These are phyloP conservation scores for Odocoileus virginianus DNA, from an alignment of 2,113 vertebrate genomes.

Conservation along the genomic window DNA sequence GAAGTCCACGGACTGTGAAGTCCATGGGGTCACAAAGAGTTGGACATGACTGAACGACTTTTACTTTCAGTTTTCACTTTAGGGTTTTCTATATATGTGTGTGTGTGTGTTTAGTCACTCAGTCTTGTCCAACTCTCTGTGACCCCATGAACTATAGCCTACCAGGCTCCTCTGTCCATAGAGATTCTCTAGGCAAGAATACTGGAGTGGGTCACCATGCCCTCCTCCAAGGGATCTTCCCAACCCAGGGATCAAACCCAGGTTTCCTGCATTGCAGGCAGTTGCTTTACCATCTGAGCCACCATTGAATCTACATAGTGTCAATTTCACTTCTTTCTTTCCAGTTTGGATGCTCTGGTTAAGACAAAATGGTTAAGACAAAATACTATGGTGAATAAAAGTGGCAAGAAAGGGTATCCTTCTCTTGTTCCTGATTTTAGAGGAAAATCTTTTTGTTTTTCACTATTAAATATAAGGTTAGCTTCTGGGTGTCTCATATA, in stretches of 20 bases:
- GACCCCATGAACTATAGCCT: neutral
- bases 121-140: neutral
- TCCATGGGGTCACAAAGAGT: neutral
- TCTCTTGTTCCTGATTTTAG: neutral
- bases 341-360: neutral
- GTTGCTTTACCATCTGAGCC: neutral
- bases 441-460: neutral
- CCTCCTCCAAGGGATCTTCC: neutral
- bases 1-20: neutral
- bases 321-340: neutral
- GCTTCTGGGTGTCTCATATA: neutral
- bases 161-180: neutral
- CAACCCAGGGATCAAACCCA: neutral
- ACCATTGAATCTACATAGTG: neutral
- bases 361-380: neutral
- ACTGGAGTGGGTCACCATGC: neutral
- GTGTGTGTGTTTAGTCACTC: neutral
- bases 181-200: neutral
- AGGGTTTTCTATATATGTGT: neutral
- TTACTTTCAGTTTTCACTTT: neutral
- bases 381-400: neutral
- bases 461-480: neutral
- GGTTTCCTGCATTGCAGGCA: neutral
- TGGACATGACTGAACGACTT: neutral
- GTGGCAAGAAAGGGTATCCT: neutral